phyloP scores from a whole-genome alignment of 1,140 invertebrate genomes.

The Archivesica marissinica region DNA sequence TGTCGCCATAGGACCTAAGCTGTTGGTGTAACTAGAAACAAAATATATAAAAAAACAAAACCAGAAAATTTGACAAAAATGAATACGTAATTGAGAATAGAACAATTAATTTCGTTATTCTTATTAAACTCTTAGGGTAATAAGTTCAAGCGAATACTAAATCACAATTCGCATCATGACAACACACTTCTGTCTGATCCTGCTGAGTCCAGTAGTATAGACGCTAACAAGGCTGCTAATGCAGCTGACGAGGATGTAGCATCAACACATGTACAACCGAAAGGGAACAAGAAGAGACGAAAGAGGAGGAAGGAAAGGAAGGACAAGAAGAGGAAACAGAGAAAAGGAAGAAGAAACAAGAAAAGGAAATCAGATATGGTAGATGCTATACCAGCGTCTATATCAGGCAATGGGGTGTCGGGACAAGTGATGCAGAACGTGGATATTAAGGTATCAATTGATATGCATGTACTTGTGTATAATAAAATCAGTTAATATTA shows the following conservation, averaged over 20 bases:
- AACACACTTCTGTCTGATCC: slow-evolving; percentile 21
- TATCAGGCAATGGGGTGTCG: neutral
- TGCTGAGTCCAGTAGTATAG: neutral
- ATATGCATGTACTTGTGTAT: no score
- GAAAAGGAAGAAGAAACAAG: slow-evolving; percentile 67
- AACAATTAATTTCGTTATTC: no score
- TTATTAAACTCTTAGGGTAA: no score
- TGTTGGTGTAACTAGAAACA: no score
- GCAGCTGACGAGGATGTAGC: neutral
- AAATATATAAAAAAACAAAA: no score
- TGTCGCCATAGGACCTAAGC: no score
- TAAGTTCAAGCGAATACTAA: neutral
- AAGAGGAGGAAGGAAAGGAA: slow-evolving; percentile 61
- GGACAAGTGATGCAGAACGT: slow-evolving; percentile 53
- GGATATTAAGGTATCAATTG: slow-evolving; percentile 45
- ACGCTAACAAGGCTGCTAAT: neutral
- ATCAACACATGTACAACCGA: neutral
- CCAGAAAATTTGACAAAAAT: no score
- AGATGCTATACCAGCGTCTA: slow-evolving; percentile 32
- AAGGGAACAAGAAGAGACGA: slow-evolving; percentile 27
- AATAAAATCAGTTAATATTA: no score
- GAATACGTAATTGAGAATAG: no score
- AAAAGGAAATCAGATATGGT: slow-evolving; percentile 47
- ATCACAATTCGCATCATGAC: slow-evolving; percentile 7
- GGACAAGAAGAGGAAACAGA: slow-evolving; percentile 60